Evolutionary conservation across 1,140 invertebrate genomes (phyloP).

Genomic region (Zophobas atratus): DNA sequence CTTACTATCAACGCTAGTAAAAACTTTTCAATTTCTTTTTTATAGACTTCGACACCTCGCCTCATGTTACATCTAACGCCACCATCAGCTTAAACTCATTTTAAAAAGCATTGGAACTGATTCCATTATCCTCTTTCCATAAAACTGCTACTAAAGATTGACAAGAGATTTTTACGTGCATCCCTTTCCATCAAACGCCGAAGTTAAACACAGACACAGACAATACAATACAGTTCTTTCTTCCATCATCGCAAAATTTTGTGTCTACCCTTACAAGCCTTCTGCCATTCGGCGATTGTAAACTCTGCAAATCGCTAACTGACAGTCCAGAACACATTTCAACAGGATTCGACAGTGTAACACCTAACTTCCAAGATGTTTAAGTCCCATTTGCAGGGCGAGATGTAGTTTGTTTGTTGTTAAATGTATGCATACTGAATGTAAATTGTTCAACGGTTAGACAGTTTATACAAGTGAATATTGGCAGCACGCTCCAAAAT

Average conservation of each 20-base stretch:
- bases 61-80: no score
- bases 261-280: slow-evolving; percentile 3
- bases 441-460: no score
- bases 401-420: background rate
- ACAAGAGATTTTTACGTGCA: no score
- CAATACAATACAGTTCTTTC: slow-evolving; percentile 1
- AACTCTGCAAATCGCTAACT: slow-evolving; percentile 4
- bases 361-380: slow-evolving; percentile 15
- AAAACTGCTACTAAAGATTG: no score
- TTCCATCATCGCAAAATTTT: slow-evolving; percentile 4
- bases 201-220: background rate
- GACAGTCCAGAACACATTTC: slow-evolving; percentile 25
- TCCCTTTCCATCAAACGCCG: background rate
- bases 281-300: background rate
- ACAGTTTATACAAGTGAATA: no score
- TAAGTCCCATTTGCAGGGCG: slow-evolving; percentile 5
- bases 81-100: no score
- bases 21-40: no score
- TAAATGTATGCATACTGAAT: background rate
- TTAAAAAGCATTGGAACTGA: no score
- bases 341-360: slow-evolving; percentile 28
- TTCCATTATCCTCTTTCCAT: no score
- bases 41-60: no score
- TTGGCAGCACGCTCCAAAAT: no score
- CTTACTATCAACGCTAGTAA: no score